These are phyloP conservation scores for Sphyrna mokarran DNA, from an alignment of 2,113 vertebrate species.

Conservation along the genomic window DNA sequence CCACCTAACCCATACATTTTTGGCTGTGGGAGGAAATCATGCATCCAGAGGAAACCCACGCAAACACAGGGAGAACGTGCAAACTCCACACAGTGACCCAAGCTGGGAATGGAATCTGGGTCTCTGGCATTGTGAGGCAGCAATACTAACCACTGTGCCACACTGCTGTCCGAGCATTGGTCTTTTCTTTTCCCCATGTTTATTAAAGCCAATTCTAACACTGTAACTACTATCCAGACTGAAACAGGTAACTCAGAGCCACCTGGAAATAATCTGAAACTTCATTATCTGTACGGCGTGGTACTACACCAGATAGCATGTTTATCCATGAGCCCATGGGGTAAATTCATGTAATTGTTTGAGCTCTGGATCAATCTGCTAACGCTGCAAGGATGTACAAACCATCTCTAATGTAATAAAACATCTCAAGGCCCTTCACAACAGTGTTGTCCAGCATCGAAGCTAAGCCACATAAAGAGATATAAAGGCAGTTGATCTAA, in stretches of 20 bases:
- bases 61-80: no score
- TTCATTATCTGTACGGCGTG: background rate
- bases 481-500: background rate
- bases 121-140: no score
- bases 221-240: background rate
- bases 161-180: no score
- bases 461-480: background rate
- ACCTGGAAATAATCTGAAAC: background rate
- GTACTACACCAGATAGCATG: background rate
- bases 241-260: background rate
- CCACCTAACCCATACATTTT: no score
- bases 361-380: background rate
- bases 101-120: no score
- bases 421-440: background rate
- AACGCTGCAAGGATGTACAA: background rate
- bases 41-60: no score
- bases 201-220: background rate
- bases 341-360: background rate
- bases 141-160: no score
- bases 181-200: background rate
- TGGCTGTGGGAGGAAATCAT: no score
- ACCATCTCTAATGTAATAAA: background rate
- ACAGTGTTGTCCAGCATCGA: background rate
- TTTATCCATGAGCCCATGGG: background rate
- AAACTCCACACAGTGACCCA: no score